A percentile compares a stretch with the other conserved stretches of the same genome.
These are phyloP conservation scores for Anastrepha obliqua DNA, from an alignment of 1,140 invertebrate genomes.

Conservation along the genomic window DNA sequence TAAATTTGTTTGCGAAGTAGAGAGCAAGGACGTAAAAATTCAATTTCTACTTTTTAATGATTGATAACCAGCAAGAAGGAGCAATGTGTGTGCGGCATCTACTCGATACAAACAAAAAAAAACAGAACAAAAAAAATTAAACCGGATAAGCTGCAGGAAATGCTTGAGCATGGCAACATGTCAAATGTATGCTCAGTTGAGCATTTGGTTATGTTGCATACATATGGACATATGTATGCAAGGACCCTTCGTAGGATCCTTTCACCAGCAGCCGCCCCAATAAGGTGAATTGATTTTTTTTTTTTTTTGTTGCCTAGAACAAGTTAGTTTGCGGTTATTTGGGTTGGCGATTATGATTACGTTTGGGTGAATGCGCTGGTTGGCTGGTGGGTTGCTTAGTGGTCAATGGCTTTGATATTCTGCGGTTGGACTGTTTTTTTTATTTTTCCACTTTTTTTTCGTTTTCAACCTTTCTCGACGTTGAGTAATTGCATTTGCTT, in stretches of 20 bases:
- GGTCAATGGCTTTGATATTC: slow-evolving; percentile 10
- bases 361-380: background rate
- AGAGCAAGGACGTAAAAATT: background rate
- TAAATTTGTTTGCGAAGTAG: background rate
- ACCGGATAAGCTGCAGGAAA: background rate
- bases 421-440: background rate
- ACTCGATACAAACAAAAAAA: background rate
- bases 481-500: slow-evolving; percentile 29
- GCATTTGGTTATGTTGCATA: background rate
- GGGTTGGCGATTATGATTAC: slow-evolving; percentile 13
- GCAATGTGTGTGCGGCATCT: background rate
- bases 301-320: background rate
- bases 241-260: background rate
- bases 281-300: too few relatives aligned
- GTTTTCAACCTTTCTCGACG: background rate
- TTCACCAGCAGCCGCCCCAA: too few relatives aligned
- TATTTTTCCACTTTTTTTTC: background rate
- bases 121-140: background rate
- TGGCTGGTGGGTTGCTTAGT: background rate
- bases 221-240: background rate
- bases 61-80: background rate
- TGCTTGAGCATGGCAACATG: background rate
- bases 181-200: background rate
- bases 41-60: slow-evolving; percentile 46
- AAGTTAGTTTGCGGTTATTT: background rate